Evolutionary conservation across 2,888 invertebrate species (phyloP), one percentile per base, ranked within the genome.

Genomic region (Caenorhabditis imperialis): DNA sequence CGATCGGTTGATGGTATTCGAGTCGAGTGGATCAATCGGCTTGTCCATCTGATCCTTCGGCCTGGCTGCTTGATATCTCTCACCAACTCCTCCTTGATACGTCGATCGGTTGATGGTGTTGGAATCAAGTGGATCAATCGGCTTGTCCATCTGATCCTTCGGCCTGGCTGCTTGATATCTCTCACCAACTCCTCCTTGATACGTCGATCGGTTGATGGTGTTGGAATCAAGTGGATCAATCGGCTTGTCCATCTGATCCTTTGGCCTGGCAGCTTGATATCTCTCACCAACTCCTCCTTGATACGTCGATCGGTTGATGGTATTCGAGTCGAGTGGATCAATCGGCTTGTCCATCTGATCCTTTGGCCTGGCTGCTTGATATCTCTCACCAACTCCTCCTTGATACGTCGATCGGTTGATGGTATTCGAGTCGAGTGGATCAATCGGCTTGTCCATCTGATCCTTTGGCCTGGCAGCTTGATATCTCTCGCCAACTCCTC

Each of bases 131-230:
- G n/a, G n/a, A n/a, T n/a, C n/a, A n/a, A n/a, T n/a, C n/a, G n/a
- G n/a, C n/a, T n/a, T n/a, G 33, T 58, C 58, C 0, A 58, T 47
- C 12, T 44, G 35, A 22, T 16, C 37, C 14, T 18, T 44, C 16
- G 57, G 37, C 30, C 58, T 67, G 27, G 44, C 35, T 0, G 51
- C n/a, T 10, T 35, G 14, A 1, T 44, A 22, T 7, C 58, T 44
- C 16, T 58, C 58, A 6, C 47, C 58, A 44, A 37, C 18, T 23
- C 54, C 54, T 14, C 54, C 54, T 38, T 54, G 54, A 54, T 54
- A 54, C 18, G 54, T 54, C 7, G 38, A 22, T 22, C 54, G 20
- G 23, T 54, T 54, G 54, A 54, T 38, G 20, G 54, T 54, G 10
- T 22, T 37, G 1, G 33, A 30, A 23, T n/a, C n/a, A n/a, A n/a